These are phyloP conservation scores for Drosophila watanabei DNA, from an alignment of 1,140 invertebrate species.

Conservation along the genomic window DNA sequence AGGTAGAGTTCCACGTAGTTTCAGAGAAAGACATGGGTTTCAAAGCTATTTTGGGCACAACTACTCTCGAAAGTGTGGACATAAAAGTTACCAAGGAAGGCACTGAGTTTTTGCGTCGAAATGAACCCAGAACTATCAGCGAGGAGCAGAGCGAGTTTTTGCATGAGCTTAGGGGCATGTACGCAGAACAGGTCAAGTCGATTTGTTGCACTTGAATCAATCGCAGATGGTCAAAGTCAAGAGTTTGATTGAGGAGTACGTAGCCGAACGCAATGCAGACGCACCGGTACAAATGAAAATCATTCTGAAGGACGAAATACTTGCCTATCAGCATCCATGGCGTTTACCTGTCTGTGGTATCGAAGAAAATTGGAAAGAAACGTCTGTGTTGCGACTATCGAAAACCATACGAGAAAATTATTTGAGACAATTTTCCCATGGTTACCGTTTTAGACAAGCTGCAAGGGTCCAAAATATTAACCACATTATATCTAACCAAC, in stretches of 20 bases:
- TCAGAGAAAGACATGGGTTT: not conserved
- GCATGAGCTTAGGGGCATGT: not conserved
- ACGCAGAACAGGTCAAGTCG: not conserved
- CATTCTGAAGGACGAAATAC: too few relatives aligned
- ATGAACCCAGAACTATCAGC: not conserved
- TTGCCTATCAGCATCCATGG: too few relatives aligned
- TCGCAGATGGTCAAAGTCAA: not conserved
- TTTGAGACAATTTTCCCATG: too few relatives aligned
- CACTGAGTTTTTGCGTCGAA: not conserved
- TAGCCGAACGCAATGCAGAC: not conserved
- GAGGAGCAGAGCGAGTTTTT: not conserved
- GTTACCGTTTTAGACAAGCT: not conserved
- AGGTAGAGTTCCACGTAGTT: not conserved
- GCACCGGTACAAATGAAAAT: not conserved
- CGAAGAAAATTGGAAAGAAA: not conserved
- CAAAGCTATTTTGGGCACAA: too few relatives aligned
- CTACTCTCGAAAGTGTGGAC: not conserved
- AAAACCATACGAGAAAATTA: not conserved
- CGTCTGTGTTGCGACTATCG: not conserved
- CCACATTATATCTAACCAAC: not conserved
- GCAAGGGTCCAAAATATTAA: not conserved
- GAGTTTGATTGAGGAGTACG: not conserved
- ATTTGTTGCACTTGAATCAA: not conserved
- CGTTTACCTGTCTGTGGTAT: not conserved
- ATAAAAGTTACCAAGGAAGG: not conserved